These are phyloP conservation scores for Trypoxylon attenuatum DNA, from an alignment of 2,888 invertebrate species.

Conservation along the genomic window DNA sequence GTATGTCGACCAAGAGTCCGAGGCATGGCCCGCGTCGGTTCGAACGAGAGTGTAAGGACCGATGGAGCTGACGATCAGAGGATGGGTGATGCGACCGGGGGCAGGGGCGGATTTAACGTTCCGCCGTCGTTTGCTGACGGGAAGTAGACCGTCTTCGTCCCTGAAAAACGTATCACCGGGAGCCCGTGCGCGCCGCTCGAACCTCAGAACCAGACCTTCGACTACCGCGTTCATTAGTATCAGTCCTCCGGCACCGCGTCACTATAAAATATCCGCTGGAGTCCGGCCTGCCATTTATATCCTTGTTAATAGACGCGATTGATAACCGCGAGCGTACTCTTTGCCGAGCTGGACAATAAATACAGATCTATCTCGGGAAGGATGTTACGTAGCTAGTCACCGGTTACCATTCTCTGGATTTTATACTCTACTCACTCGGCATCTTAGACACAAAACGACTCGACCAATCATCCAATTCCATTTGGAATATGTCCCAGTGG, in stretches of 20 bases:
- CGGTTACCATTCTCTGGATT: too few relatives aligned
- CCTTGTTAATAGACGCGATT: neutral
- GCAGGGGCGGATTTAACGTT: conserved; percentile 37
- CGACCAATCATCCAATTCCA: too few relatives aligned
- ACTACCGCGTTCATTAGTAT: conserved; percentile 1
- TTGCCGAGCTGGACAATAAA: neutral
- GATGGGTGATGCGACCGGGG: conserved; percentile 32
- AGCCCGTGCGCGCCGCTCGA: conserved; percentile 3
- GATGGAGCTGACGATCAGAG: conserved; percentile 33
- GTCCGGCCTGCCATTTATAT: neutral
- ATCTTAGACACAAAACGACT: too few relatives aligned
- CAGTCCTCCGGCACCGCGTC: conserved; percentile 1
- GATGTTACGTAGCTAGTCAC: too few relatives aligned
- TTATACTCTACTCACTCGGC: too few relatives aligned
- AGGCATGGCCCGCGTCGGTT: conserved; percentile 27
- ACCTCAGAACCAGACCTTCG: neutral
- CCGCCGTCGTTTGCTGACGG: conserved; percentile 15
- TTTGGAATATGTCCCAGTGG: too few relatives aligned
- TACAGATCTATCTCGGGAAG: neutral
- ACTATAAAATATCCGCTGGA: neutral
- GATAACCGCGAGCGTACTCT: neutral
- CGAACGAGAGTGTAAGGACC: conserved; percentile 32
- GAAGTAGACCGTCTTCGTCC: conserved; percentile 6
- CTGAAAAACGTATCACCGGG: neutral
- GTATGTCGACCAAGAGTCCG: conserved; percentile 39